Evolutionary conservation across 2,797 vertebrate genomes (phyloP), one percentile per base, ranked within the genome.

Genomic region (Hemibagrus guttatus): DNA sequence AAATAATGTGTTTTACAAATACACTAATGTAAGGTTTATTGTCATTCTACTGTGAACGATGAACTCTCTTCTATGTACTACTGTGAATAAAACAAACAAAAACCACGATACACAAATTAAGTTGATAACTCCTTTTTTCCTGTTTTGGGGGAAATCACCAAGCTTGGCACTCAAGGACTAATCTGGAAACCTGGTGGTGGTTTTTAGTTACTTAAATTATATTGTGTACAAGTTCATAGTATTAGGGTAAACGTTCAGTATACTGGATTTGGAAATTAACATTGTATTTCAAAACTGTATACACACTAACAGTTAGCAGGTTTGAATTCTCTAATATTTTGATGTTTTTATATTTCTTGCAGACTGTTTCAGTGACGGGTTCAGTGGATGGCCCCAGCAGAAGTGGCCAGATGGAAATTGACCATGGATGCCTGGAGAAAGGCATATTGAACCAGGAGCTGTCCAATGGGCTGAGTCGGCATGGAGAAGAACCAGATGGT

Each of bases 381-480:
- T 92, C 93, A 88, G 97, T 99, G 97, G 97, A 99, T 99, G 98
- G 98, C 97, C 97, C 96, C 96, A 96, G 95, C 97, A 95, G 96
- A 97, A 95, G 96, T 96, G 96, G 96, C 96, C 98, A 97, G 96
- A 99, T 99, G 98, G 98, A 99, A 98, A 97, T 97, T 96, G 98
- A 97, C 96, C 96, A 97, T 96, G 97, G 96, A 95, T 95, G 97
- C 97, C 97, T 96, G 92, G 96, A 97, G 94, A 97, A 98, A 96
- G 96, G 97, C 95, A 94, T 92, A 93, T 93, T 97, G 95, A 97
- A 94, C 6, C 94, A 95, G 93, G 95, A 95, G 93, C 93, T 96
- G 91, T 95, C 93, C 91, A 98, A 98, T 96, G 97, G 97, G 92
- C 94, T 96, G 90, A 97, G 95, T 92, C 94, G 92, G 91, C 95